These are phyloP conservation scores for Oreochromis aureus DNA, from an alignment of 2,113 vertebrate genomes.

Conservation along the genomic window DNA sequence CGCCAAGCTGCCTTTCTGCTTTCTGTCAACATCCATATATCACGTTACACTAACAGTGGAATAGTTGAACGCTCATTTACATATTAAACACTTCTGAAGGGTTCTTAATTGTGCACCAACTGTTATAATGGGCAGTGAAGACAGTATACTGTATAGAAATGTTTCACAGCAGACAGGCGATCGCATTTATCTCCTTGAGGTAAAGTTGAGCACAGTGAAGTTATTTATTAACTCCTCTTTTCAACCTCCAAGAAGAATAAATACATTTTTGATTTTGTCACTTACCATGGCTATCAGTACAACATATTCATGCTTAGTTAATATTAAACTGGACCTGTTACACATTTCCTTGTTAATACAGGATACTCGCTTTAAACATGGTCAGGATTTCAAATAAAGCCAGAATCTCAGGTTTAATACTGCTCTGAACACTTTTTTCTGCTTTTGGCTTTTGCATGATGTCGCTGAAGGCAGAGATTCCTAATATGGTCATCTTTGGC, in stretches of 20 bases:
- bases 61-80: neutral
- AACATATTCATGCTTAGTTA: neutral
- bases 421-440: neutral
- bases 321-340: neutral
- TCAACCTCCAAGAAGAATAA: neutral
- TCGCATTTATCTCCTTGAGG: neutral
- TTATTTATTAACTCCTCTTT: neutral
- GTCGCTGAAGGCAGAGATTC: fast-evolving
- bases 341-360: neutral
- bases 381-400: neutral
- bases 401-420: neutral
- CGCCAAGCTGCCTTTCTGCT: neutral
- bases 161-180: neutral
- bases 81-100: neutral
- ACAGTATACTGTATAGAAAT: neutral
- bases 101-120: neutral
- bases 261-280: neutral
- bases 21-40: neutral
- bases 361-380: neutral
- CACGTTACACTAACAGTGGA: neutral
- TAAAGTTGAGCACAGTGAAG: neutral
- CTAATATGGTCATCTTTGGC: neutral
- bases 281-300: fast-evolving
- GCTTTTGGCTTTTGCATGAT: neutral
- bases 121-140: neutral